Percentiles rank a stretch among this genome's conserved stretches.
Conservation (phyloP, 2,113 vertebrate genomes). For the Melanotaenia duboulayi region DNA sequence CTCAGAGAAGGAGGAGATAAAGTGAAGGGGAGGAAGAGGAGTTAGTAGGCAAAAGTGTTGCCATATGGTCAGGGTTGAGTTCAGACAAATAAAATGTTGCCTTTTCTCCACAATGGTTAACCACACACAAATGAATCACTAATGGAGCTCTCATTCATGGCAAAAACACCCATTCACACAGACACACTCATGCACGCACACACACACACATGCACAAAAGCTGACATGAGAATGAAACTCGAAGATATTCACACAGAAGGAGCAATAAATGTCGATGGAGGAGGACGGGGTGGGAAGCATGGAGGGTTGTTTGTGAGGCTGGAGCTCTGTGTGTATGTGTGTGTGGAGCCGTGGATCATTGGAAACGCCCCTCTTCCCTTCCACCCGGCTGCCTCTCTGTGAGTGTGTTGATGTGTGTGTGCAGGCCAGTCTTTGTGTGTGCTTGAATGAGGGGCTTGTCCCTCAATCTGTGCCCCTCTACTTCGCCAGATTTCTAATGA, state of each 20-base stretch:
- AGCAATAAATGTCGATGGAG: conserved; percentile 79
- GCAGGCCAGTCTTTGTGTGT: conserved; percentile 86
- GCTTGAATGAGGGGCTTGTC: conserved; percentile 83
- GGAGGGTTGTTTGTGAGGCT: conserved; percentile 62
- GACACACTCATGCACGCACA: conserved; percentile 22
- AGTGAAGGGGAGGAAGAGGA: conserved; percentile 43
- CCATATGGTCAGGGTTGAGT: conserved; percentile 96
- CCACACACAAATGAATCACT: conserved; percentile 85
- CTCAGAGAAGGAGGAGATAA: conserved; percentile 24
- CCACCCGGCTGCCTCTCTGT: conserved; percentile 71
- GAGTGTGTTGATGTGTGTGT: conserved; percentile 63
- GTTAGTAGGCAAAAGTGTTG: conserved; percentile 50
- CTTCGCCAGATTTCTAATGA: conserved; percentile 91
- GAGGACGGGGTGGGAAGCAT: conserved; percentile 62
- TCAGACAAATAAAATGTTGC: conserved; percentile 95
- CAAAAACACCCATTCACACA: conserved; percentile 19
- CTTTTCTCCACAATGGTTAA: conserved; percentile 88
- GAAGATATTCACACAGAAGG: conserved; percentile 90
- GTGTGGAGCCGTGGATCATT: conserved; percentile 49
- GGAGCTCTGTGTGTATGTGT: conserved; percentile 38
- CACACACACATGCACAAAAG: conserved; percentile 72
- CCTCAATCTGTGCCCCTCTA: conserved; percentile 87
- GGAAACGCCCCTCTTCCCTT: conserved; percentile 71
- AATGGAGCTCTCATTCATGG: conserved; percentile 71
- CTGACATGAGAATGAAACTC: conserved; percentile 93